Evolutionary conservation across 1,140 invertebrate genomes (phyloP).

Genomic region (Zaprionus taronus): DNA sequence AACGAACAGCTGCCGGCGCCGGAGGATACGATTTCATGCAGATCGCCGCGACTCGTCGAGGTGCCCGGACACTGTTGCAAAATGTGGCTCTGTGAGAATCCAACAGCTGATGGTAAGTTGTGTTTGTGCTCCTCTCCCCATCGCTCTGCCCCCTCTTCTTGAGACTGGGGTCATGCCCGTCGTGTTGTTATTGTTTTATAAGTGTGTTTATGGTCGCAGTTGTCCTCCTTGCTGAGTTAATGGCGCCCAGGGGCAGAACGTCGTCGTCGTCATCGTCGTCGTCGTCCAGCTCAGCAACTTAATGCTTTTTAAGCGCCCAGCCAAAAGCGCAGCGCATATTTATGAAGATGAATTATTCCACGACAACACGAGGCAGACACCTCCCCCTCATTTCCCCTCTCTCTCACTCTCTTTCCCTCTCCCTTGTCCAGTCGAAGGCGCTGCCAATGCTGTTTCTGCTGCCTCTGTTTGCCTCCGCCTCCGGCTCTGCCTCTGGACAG

Average conservation of each 20-base stretch:
- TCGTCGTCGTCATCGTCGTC: slow-evolving; percentile 35
- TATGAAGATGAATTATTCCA: slow-evolving; percentile 82
- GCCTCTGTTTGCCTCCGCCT: not conserved
- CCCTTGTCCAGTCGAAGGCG: slow-evolving; percentile 17
- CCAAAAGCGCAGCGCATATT: slow-evolving; percentile 79
- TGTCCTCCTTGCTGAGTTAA: slow-evolving; percentile 49
- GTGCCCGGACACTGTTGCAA: slow-evolving; percentile 89
- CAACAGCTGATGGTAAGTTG: slow-evolving; percentile 85
- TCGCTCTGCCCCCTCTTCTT: not conserved
- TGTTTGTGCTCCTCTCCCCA: not conserved
- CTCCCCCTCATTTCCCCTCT: too few species aligned
- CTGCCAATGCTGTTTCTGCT: slow-evolving; percentile 6
- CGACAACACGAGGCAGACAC: slow-evolving; percentile 48
- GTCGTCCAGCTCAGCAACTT: slow-evolving; percentile 66
- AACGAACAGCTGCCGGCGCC: slow-evolving; percentile 88
- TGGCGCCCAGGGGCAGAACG: slow-evolving; percentile 72
- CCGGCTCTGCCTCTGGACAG: slow-evolving; percentile 26
- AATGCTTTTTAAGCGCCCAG: slow-evolving; percentile 79
- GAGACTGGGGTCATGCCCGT: slow-evolving; percentile 23
- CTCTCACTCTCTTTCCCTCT: not conserved
- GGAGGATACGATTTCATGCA: slow-evolving; percentile 85
- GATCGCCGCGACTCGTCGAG: slow-evolving; percentile 88
- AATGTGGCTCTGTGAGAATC: slow-evolving; percentile 90
- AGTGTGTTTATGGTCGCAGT: slow-evolving; percentile 72
- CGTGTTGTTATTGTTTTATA: slow-evolving; percentile 77